Percentiles rank a stretch among this genome's conserved stretches.
phyloP scores from a whole-genome alignment of 2,797 vertebrate species.

The Arctocebus calabarensis region DNA sequence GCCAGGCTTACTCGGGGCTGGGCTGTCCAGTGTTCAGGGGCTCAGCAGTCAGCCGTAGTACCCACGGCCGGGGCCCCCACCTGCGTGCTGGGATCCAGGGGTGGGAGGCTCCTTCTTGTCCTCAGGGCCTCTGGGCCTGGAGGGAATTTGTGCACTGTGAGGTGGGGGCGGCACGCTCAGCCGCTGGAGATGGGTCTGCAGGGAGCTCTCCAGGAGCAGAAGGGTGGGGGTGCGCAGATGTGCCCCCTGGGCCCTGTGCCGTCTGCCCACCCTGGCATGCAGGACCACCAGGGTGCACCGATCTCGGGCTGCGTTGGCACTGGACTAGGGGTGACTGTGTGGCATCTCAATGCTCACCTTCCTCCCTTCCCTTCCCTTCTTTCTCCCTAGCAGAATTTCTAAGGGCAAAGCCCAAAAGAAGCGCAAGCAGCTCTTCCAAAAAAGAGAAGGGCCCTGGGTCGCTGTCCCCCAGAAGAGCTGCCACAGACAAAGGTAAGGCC shows the following conservation, averaged over 20 bases:
- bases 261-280: accelerated
- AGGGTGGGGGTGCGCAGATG: accelerated
- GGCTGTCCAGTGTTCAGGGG: neutral
- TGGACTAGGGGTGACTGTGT: no score
- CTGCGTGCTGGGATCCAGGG: neutral
- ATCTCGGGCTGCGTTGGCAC: neutral
- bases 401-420: constrained; percentile 5
- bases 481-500: constrained; percentile 75
- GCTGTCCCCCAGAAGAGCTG: neutral
- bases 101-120: neutral
- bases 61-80: accelerated
- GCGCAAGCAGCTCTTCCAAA: constrained; percentile 44
- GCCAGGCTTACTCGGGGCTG: neutral
- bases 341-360: neutral
- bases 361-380: neutral
- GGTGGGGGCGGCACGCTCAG: accelerated
- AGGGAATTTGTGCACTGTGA: neutral
- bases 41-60: neutral
- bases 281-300: neutral
- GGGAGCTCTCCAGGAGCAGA: neutral
- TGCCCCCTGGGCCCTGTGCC: no score
- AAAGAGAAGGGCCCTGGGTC: neutral
- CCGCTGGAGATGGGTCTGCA: neutral
- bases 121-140: neutral
- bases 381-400: constrained; percentile 58